phyloP scores from a whole-genome alignment of 2,888 invertebrate genomes.

The Drosophila pullipes region DNA sequence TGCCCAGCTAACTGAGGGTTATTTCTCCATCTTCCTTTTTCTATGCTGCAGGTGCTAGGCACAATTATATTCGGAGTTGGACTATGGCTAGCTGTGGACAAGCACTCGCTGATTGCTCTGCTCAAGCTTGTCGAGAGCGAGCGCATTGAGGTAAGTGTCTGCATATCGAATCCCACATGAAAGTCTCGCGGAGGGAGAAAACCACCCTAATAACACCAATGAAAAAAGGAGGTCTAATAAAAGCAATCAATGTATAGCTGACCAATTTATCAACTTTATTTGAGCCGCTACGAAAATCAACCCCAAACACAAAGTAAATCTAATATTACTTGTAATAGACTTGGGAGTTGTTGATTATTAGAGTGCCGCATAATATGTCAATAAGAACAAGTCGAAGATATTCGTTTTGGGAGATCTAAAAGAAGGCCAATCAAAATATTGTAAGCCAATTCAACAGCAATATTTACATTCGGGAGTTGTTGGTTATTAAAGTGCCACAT shows the following conservation, averaged over 20 bases:
- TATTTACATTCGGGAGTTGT: background rate
- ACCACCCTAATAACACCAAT: conserved; percentile 26
- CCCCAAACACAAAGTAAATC: conserved; percentile 22
- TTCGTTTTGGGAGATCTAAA: background rate
- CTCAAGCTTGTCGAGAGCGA: conserved; percentile 87
- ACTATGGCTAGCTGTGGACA: conserved; percentile 90
- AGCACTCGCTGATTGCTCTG: conserved; percentile 88
- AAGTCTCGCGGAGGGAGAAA: conserved; percentile 34
- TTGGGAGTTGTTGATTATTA: background rate
- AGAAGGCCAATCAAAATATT: background rate
- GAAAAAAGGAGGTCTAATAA: conserved; percentile 3
- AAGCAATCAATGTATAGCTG: conserved; percentile 25
- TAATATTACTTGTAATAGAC: background rate
- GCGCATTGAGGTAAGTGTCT: conserved; percentile 87
- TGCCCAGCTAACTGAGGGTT: conserved; percentile 37
- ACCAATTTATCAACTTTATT: conserved; percentile 4
- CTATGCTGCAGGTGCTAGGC: conserved; percentile 85
- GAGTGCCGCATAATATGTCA: background rate
- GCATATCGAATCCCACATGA: conserved; percentile 36
- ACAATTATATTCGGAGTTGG: conserved; percentile 89
- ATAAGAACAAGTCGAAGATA: conserved; percentile 3
- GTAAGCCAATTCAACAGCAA: too few species aligned
- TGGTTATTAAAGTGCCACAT: background rate
- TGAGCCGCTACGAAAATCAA: conserved; percentile 22
- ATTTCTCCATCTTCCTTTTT: conserved; percentile 13